phyloP scores from a whole-genome alignment of 2,888 invertebrate species.

The Drosophila peninsularis region DNA sequence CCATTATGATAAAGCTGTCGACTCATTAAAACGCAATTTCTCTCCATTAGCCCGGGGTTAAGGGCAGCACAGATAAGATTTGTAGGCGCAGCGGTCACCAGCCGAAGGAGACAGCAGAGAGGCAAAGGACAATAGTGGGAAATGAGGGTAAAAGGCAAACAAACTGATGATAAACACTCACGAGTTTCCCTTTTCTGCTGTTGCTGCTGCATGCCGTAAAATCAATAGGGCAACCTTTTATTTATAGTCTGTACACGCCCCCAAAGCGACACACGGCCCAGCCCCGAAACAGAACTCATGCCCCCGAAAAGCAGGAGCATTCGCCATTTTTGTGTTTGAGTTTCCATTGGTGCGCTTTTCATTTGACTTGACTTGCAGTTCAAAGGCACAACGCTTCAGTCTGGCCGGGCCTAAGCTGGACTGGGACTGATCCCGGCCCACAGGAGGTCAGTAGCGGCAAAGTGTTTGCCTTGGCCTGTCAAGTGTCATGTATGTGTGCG shows the following conservation, averaged over 20 bases:
- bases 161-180: slow-evolving; percentile 59
- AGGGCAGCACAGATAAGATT: slow-evolving; percentile 20
- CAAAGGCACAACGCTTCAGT: slow-evolving; percentile 57
- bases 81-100: slow-evolving; percentile 29
- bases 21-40: slow-evolving; percentile 76
- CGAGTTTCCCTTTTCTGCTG: slow-evolving; percentile 42
- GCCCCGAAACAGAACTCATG: slow-evolving; percentile 22
- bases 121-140: slow-evolving; percentile 10
- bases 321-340: slow-evolving; percentile 76
- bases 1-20: slow-evolving; percentile 67
- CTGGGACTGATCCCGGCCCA: slow-evolving; percentile 18
- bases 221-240: slow-evolving; percentile 76
- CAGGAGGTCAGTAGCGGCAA: slow-evolving; percentile 65
- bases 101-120: slow-evolving; percentile 9
- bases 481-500: slow-evolving; percentile 39
- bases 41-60: slow-evolving; percentile 65
- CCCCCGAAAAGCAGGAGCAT: slow-evolving; percentile 32
- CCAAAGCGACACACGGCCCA: slow-evolving; percentile 29
- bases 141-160: slow-evolving; percentile 44
- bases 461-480: slow-evolving; percentile 66
- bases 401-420: slow-evolving; percentile 4
- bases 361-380: slow-evolving; percentile 81
- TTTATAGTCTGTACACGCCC: slow-evolving; percentile 70
- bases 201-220: slow-evolving; percentile 49
- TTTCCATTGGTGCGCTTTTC: slow-evolving; percentile 69